A percentile compares a stretch with the other conserved stretches of the same genome.
phyloP scores from a whole-genome alignment of 2,797 vertebrate species.

The Phalloptychus januarius region DNA sequence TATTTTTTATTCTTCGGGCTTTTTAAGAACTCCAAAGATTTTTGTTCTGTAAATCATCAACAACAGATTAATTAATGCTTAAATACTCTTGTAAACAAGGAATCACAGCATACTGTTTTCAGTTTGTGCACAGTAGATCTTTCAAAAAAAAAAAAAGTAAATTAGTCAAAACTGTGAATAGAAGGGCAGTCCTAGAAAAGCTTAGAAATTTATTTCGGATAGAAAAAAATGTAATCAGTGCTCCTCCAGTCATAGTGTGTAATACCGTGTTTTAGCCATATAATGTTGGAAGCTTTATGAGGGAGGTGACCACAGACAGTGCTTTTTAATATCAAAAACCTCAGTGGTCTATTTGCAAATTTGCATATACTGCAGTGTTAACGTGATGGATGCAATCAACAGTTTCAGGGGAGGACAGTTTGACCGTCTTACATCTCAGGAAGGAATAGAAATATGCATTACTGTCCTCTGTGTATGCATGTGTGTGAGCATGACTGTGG shows the following conservation, averaged over 20 bases:
- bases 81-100: neutral
- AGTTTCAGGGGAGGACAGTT: neutral
- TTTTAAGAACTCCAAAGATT: neutral
- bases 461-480: conserved; percentile 17
- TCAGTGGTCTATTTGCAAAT: neutral
- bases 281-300: neutral
- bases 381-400: neutral
- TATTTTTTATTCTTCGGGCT: neutral
- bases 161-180: neutral
- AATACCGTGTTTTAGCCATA: neutral
- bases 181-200: neutral
- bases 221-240: neutral
- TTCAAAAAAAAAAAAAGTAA: neutral
- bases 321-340: conserved; percentile 3
- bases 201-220: neutral
- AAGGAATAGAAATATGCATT: neutral
- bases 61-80: neutral
- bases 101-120: neutral
- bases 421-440: neutral
- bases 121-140: neutral
- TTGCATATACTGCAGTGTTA: neutral
- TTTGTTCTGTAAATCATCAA: neutral
- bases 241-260: neutral
- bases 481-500: conserved; percentile 31
- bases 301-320: neutral